Base-by-base conservation (phyloP, 2,888 invertebrate species). In the Cerastoderma edule region DNA sequence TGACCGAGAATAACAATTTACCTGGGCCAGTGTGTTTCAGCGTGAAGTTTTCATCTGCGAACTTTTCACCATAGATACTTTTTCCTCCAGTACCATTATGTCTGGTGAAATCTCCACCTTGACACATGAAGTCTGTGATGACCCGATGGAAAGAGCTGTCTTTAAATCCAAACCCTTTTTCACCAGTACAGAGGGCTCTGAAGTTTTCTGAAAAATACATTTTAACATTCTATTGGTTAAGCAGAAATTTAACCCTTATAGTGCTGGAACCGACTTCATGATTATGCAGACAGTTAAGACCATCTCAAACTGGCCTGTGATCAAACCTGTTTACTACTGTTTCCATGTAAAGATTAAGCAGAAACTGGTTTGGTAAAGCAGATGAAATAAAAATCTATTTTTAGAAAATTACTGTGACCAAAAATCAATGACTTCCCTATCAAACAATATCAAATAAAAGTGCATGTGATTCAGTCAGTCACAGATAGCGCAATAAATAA, bases 41-140 rank as follows among this genome's bases (percentile, higher is more conserved):
- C 84, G 95, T 94, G 94, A 99, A 99, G 95, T 99, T 99, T 94
- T 99, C 99, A 93, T 99, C 99, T 65, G 95, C 95, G 93, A 99
- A 99, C 94, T 98, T 98, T 91, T 95, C 95, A 68, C 99, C 99
- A 89, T 98, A 99, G 94, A 99, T 99, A 88, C 98, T 98, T 94
- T 98, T 98, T 87, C 98, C 98, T 60, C 95, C 95, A 78, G 94
- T 94, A 32, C 92, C 93, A 83, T 92, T 88, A 32, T 78, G 78
- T 6, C 78, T 67, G 22, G 92, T 92, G 84, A 92, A 93, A 82
- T 92, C 93, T 24, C 93, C 93, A 8, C 93, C 93, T 75, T 93
- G 93, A 66, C 89, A 89, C 93, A 93, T 92, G 84, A 92, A 93
- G 8, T 77, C 74, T 16, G 91, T 89, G 78, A 93, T 93, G 65